Percentiles rank a stretch among this genome's conserved stretches.
Evolutionary conservation across 2,113 vertebrate species (phyloP).

Genomic region (Xiphorhynchus elegans): DNA sequence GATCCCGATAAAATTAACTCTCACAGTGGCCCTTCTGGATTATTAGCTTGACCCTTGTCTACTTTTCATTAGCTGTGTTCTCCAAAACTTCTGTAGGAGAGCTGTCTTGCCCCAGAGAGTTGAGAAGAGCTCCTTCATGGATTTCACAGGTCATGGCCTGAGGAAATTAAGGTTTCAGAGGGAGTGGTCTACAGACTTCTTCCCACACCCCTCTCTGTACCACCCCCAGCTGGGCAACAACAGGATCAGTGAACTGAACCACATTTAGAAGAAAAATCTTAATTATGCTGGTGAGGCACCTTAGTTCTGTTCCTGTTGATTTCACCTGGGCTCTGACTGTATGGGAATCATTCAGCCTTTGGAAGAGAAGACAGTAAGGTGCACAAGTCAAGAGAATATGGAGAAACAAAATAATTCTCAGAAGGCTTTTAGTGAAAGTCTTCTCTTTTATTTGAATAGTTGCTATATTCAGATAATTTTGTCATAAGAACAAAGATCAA

Average conservation of each 20-base stretch:
- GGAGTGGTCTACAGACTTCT: not conserved
- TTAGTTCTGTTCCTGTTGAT: not conserved
- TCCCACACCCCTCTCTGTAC: not conserved
- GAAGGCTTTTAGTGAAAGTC: not conserved
- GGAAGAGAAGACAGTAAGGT: not conserved
- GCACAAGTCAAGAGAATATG: not conserved
- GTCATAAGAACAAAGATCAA: not conserved
- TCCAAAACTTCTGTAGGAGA: not conserved
- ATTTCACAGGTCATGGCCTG: not conserved
- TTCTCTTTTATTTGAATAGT: constrained; percentile 8
- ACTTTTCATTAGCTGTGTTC: not conserved
- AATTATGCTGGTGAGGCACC: not conserved
- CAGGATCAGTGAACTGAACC: not conserved
- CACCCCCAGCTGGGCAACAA: not conserved
- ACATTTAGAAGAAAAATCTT: not conserved
- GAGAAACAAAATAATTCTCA: not conserved
- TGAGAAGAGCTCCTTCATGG: not conserved
- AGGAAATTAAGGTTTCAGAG: not conserved
- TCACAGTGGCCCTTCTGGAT: not conserved
- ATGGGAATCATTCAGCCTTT: not conserved
- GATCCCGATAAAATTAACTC: not conserved
- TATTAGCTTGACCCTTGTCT: not conserved
- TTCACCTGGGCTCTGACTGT: not conserved
- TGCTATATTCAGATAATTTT: not conserved
- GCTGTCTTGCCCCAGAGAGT: not conserved